A percentile compares a stretch with the other conserved stretches of the same genome.
These are phyloP conservation scores for Syrmaticus mikado DNA, from an alignment of 2,113 vertebrate genomes.

Conservation along the genomic window DNA sequence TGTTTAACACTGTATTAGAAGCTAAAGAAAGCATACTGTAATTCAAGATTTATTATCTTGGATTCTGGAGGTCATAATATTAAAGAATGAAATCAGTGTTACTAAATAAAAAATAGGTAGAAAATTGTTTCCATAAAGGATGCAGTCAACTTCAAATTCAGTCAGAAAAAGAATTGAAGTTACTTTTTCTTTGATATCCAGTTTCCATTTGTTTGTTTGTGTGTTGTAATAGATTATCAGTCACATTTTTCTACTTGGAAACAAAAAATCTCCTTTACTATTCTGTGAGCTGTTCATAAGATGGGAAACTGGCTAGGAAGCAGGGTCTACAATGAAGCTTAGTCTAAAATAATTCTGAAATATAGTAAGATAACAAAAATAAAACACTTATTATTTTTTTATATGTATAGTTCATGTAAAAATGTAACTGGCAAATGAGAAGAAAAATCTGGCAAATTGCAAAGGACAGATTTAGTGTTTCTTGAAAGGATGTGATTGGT, in stretches of 20 bases:
- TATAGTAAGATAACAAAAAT: neutral
- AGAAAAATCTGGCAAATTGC: neutral
- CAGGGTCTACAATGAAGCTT: neutral
- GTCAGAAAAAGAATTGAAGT: neutral
- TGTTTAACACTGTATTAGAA: neutral
- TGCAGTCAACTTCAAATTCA: neutral
- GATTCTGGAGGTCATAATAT: neutral
- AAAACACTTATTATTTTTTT: neutral
- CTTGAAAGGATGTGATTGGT: neutral
- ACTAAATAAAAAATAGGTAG: neutral
- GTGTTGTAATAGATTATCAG: neutral
- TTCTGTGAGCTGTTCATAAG: neutral
- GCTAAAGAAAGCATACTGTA: neutral
- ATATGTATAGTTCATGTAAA: neutral
- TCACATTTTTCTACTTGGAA: neutral
- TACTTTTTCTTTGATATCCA: neutral
- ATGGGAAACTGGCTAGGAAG: neutral
- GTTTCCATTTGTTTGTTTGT: neutral
- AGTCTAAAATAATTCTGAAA: neutral
- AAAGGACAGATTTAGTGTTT: neutral
- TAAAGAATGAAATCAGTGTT: neutral
- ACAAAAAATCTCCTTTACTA: neutral
- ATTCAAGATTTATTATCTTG: neutral
- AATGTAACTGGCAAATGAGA: neutral
- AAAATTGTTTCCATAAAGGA: conserved; percentile 2